A percentile compares a stretch with the other conserved stretches of the same genome.
phyloP scores from a whole-genome alignment of 2,113 vertebrate species.

The Ophiodon elongatus region DNA sequence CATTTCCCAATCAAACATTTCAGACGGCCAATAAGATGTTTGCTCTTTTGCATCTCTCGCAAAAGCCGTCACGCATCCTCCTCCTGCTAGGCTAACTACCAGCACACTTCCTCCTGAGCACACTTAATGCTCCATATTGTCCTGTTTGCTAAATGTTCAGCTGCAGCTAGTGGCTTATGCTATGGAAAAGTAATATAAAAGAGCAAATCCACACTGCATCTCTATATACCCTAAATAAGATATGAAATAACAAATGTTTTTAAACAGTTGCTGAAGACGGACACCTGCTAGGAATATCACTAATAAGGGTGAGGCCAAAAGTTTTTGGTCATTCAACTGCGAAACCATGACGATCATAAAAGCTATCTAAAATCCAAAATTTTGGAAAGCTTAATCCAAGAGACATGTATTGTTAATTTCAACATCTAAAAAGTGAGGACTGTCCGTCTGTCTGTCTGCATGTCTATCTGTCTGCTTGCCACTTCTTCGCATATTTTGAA shows the following conservation, averaged over 20 bases:
- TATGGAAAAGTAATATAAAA: not conserved
- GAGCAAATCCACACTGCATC: not conserved
- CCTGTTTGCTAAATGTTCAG: not conserved
- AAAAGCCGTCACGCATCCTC: not conserved
- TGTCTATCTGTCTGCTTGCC: no score
- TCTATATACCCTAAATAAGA: not conserved
- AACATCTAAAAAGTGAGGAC: not conserved
- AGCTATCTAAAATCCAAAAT: not conserved
- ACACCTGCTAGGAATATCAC: not conserved
- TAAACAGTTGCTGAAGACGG: not conserved
- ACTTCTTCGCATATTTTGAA: no score
- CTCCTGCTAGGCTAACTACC: not conserved
- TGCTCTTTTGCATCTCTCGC: not conserved
- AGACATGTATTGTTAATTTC: not conserved
- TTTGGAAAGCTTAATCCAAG: not conserved
- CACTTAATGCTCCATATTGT: not conserved
- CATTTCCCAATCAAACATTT: no score
- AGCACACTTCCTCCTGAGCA: not conserved
- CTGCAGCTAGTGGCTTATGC: not conserved
- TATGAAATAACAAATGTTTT: not conserved
- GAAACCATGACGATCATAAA: not conserved
- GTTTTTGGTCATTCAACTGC: not conserved
- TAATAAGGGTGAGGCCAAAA: not conserved
- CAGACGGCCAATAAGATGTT: not conserved
- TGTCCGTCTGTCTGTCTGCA: no score